phyloP scores from a whole-genome alignment of 2,113 vertebrate genomes.

The Dasyprocta punctata region DNA sequence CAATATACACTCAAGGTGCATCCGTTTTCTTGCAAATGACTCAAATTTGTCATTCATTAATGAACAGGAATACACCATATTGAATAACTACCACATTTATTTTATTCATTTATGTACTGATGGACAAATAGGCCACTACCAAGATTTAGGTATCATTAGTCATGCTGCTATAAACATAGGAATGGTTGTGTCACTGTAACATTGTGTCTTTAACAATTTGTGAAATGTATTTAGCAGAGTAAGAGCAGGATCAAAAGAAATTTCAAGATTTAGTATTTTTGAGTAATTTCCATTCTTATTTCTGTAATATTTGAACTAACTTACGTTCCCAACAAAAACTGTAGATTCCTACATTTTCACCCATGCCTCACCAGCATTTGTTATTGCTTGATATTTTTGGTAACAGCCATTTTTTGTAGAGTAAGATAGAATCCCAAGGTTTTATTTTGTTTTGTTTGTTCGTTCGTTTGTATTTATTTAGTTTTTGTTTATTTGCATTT shows the following conservation, averaged over 20 bases:
- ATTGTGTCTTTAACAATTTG: not conserved
- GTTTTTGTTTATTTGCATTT: not conserved
- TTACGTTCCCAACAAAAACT: not conserved
- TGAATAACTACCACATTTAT: too few relatives aligned
- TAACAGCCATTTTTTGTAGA: not conserved
- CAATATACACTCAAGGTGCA: not conserved
- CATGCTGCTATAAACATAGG: not conserved
- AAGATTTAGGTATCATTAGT: not conserved
- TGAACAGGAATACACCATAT: not conserved
- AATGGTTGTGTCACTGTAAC: not conserved
- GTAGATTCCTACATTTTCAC: not conserved
- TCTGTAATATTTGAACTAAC: not conserved
- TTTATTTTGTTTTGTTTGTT: not conserved
- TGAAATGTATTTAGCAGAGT: not conserved
- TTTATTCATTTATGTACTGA: too few relatives aligned
- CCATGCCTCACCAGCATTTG: not conserved
- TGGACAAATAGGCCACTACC: not conserved
- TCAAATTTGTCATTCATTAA: not conserved
- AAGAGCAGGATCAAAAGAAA: not conserved
- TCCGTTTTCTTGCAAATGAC: not conserved
- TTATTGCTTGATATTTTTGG: not conserved
- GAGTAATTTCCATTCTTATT: not conserved
- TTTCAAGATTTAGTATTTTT: not conserved
- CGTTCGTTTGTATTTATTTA: too few relatives aligned
- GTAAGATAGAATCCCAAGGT: not conserved